Evolutionary conservation across 2,797 vertebrate species (phyloP).

Genomic region (Lithobates sylvaticus): DNA sequence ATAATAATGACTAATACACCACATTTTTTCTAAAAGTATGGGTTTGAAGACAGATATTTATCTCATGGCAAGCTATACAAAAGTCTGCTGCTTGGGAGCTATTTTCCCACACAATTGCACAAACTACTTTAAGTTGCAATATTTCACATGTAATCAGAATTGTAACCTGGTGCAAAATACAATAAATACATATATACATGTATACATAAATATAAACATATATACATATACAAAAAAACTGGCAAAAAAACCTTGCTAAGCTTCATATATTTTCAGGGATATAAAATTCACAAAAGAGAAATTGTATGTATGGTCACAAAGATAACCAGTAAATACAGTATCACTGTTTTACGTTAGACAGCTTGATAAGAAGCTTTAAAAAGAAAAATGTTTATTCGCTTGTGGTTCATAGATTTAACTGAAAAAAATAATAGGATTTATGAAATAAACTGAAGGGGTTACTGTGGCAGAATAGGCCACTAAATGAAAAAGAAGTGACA

Average conservation of each 20-base stretch:
- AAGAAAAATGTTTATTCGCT: slow-evolving; percentile 22
- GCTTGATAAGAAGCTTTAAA: slow-evolving; percentile 41
- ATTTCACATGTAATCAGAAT: slow-evolving; percentile 36
- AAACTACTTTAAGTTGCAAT: slow-evolving; percentile 22
- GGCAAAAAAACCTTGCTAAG: neutral
- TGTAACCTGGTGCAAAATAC: slow-evolving; percentile 18
- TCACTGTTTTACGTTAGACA: slow-evolving; percentile 29
- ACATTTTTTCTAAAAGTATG: slow-evolving; percentile 24
- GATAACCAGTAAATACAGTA: slow-evolving; percentile 32
- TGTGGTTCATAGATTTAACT: slow-evolving; percentile 32
- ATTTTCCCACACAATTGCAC: slow-evolving; percentile 6
- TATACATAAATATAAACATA: no score
- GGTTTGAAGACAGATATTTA: slow-evolving; percentile 25
- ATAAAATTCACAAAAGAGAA: slow-evolving; percentile 30
- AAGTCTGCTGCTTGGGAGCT: slow-evolving; percentile 23
- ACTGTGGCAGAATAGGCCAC: neutral
- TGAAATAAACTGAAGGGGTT: slow-evolving; percentile 5
- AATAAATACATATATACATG: neutral
- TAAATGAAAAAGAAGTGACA: slow-evolving; percentile 7
- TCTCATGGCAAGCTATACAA: slow-evolving; percentile 32
- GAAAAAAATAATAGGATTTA: slow-evolving; percentile 15
- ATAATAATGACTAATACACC: slow-evolving; percentile 43
- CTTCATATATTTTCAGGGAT: slow-evolving; percentile 42
- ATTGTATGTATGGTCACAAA: slow-evolving; percentile 22
- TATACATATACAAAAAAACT: no score